Percentiles rank a stretch among this genome's conserved stretches.
Conservation (phyloP, 2,113 vertebrate species). For the Centropus bengalensis region DNA sequence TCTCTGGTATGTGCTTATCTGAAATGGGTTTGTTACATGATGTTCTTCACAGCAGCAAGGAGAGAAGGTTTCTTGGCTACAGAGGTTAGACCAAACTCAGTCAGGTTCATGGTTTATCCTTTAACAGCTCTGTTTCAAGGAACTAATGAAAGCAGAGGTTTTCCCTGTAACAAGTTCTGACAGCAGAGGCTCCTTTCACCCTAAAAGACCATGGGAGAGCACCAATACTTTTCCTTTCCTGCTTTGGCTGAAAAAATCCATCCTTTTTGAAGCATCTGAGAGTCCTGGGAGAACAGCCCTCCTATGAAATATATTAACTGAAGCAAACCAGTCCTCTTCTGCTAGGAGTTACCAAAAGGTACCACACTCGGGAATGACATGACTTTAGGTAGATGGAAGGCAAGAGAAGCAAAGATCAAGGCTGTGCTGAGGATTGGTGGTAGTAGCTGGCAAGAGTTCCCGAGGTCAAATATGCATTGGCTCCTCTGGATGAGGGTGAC, state of each 20-base stretch:
- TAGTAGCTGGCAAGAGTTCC: neutral
- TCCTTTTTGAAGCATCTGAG: neutral
- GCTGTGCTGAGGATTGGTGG: neutral
- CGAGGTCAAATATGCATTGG: neutral
- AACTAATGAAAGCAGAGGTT: neutral
- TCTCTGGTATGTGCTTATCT: neutral
- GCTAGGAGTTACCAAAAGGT: neutral
- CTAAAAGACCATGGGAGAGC: neutral
- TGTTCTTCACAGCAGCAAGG: neutral
- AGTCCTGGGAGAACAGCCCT: neutral
- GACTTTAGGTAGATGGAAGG: neutral
- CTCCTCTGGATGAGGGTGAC: neutral
- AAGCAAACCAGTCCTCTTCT: neutral
- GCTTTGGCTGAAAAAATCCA: neutral
- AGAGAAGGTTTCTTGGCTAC: neutral
- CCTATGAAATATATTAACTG: neutral
- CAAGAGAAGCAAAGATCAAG: neutral
- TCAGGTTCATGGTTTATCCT: neutral
- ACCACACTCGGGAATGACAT: neutral
- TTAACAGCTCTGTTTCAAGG: neutral
- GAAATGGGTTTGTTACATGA: neutral
- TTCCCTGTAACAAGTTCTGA: neutral
- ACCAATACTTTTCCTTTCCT: neutral
- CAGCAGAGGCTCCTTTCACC: neutral
- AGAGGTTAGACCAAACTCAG: neutral